Evolutionary conservation across 2,113 vertebrate species (phyloP), one percentile per base, ranked within the genome.

Genomic region (Lepus europaeus): DNA sequence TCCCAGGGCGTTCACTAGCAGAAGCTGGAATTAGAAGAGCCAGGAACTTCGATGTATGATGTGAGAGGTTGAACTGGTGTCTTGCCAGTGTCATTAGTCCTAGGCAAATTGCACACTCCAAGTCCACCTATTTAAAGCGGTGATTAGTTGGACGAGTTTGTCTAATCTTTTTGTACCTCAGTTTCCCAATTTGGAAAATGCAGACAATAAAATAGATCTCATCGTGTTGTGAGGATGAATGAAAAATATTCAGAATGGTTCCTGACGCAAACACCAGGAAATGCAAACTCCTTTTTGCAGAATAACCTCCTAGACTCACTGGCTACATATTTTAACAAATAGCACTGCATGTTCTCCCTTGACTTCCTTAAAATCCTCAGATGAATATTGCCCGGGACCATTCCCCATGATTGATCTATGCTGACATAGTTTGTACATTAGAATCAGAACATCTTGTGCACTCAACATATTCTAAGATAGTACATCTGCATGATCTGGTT

Each of bases 171-270:
- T 5, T 39, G 17, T 16, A 53, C 56, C 6, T 84, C 33, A 78
- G 14, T 87, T 95, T 74, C 31, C 39, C 69, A 31, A 79, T 63
- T 25, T 87, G 63, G n/a, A 73, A 27, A 82, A 66, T 45, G 3
- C 31, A 84, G 7, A 79, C 33, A 73, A 82, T 92, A 64, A 85
- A 61, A 89, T 2, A 91, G 13, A 45, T 23, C 33, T 88, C 36
- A 76, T 69, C 72, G 7, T 89, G n/a, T 59, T 89, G 6, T 39
- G 9, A 81, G 89, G 45, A 80, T 86, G 22, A 76, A 56, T 85
- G 19, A 31, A 89, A 92, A 95, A 70, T 93, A 74, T 80, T 91
- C 73, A 89, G 64, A 79, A 88, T 39, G 70, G 14, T 53, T 64
- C 49, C 31, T 91, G 66, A 13, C 36, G 87, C 25, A 84, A 25